Evolutionary conservation across 2,797 vertebrate genomes (phyloP), one percentile per base, ranked within the genome.

Genomic region (Pseudochaenichthys georgianus): DNA sequence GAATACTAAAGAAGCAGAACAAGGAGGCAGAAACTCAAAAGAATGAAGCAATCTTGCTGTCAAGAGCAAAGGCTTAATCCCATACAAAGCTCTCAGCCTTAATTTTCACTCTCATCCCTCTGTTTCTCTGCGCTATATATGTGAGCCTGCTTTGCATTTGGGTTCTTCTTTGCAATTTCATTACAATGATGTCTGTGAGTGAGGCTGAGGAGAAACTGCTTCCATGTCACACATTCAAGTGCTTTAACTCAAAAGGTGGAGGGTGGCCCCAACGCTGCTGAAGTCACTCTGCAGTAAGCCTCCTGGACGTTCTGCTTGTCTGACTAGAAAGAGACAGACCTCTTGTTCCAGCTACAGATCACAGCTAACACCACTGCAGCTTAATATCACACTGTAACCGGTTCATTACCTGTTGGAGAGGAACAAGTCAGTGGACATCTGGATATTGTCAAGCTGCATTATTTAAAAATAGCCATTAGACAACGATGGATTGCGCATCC

Each of bases 1-100:
- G 87, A 90, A 87, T 88, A 83, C 73, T 74, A 86, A 86, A 89
- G 71, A 59, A 2, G 3, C 59, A 71, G 72, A 79, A 78, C 62
- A 81, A 63, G 46, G 64, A 88, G 73, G 47, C 55, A 46, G 73
- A 85, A 83, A 82, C 64, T 67, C 15, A 51, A 55, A 77, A 71
- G 54, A 78, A 83, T 78, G 48, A 80, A 84, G 80, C 67, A 73
- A 70, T 81, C 74, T 84, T 21, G 3, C 80, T 77, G 73, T 87
- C 75, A 75, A 83, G 80, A 82, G 70, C 80, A 71, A 60, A 84
- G 77, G 45, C 43, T 51, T 79, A 84, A 87, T 81, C 78, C 77
- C 17, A 61, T 55, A 65, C 66, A 88, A 81, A 88, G 78, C 83
- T 61, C 38, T 38, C 9, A 75, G 64, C 52, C 53, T 38, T 50